These are phyloP conservation scores for Trematomus loennbergii DNA, from an alignment of 2,113 vertebrate species.

Conservation along the genomic window DNA sequence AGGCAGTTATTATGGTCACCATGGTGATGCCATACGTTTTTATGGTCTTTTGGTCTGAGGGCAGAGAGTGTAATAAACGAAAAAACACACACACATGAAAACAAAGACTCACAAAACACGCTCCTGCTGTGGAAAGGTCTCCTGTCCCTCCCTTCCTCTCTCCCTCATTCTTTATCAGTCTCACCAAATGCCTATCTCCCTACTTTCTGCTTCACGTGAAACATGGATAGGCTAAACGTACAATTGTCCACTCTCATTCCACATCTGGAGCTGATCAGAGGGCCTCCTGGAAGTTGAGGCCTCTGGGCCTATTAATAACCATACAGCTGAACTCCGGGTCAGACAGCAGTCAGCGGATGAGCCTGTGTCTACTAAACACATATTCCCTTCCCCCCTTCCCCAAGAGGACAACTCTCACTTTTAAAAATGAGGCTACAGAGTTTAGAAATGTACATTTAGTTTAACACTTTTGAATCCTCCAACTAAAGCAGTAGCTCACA, in stretches of 20 bases:
- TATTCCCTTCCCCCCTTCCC: conserved; percentile 59
- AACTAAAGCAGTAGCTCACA: background rate
- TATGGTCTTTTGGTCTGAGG: conserved; percentile 80
- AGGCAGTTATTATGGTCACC: conserved; percentile 83
- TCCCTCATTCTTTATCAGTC: conserved; percentile 76
- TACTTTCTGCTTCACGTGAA: conserved; percentile 75
- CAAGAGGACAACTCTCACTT: conserved; percentile 72
- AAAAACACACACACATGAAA: conserved; percentile 65
- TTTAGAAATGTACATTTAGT: conserved; percentile 29
- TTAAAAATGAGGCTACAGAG: conserved; percentile 46
- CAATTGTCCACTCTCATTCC: conserved; percentile 80
- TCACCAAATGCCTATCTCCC: conserved; percentile 73
- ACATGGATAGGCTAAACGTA: conserved; percentile 74
- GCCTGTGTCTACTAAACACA: conserved; percentile 81
- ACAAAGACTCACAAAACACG: conserved; percentile 80
- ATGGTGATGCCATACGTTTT: conserved; percentile 85
- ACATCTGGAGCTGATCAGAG: conserved; percentile 87
- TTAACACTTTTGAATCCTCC: conserved; percentile 18
- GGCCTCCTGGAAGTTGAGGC: conserved; percentile 85
- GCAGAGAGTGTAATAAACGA: conserved; percentile 76
- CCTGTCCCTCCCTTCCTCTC: conserved; percentile 71
- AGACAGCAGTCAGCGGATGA: conserved; percentile 85
- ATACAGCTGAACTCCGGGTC: conserved; percentile 82
- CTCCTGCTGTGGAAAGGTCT: conserved; percentile 82
- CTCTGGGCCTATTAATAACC: conserved; percentile 87